Evolutionary conservation across 2,797 vertebrate genomes (phyloP).

Genomic region (Poecilia gillii): DNA sequence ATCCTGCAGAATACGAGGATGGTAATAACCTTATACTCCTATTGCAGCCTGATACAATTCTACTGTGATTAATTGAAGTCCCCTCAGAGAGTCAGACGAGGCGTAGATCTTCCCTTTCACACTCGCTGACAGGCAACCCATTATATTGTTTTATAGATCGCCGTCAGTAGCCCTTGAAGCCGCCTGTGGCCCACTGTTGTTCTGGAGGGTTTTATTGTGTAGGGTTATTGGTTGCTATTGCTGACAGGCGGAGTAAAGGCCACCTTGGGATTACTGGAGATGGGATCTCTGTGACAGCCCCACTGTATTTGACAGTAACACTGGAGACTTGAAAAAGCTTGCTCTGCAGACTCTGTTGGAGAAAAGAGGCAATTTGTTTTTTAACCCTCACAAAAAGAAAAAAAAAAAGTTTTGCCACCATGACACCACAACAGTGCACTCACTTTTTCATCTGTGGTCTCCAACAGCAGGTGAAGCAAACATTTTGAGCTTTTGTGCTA

Average conservation of each 20-base stretch:
- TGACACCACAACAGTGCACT: constrained; percentile 13
- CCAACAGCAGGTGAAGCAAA: constrained; percentile 20
- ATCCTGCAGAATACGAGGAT: constrained; percentile 73
- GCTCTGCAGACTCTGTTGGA: constrained; percentile 39
- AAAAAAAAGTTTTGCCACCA: constrained; percentile 9
- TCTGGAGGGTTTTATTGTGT: constrained; percentile 79
- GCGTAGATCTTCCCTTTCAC: constrained; percentile 82
- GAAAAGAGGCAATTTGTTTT: constrained; percentile 42
- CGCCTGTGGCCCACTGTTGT: constrained; percentile 76
- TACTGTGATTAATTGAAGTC: constrained; percentile 84
- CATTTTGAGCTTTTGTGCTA: background rate
- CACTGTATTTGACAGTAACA: constrained; percentile 57
- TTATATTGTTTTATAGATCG: constrained; percentile 86
- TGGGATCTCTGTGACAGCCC: constrained; percentile 70
- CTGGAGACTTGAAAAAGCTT: constrained; percentile 44
- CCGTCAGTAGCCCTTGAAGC: constrained; percentile 82
- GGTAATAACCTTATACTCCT: constrained; percentile 82
- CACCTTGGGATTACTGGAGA: constrained; percentile 71
- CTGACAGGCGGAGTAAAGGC: constrained; percentile 82
- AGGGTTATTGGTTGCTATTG: constrained; percentile 81
- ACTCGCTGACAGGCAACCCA: constrained; percentile 80
- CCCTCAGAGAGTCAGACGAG: constrained; percentile 76
- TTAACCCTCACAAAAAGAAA: constrained; percentile 4
- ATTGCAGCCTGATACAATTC: constrained; percentile 76
- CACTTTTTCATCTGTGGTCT: background rate